phyloP scores from a whole-genome alignment of 2,797 vertebrate genomes.

The Neomorphus geoffroyi region DNA sequence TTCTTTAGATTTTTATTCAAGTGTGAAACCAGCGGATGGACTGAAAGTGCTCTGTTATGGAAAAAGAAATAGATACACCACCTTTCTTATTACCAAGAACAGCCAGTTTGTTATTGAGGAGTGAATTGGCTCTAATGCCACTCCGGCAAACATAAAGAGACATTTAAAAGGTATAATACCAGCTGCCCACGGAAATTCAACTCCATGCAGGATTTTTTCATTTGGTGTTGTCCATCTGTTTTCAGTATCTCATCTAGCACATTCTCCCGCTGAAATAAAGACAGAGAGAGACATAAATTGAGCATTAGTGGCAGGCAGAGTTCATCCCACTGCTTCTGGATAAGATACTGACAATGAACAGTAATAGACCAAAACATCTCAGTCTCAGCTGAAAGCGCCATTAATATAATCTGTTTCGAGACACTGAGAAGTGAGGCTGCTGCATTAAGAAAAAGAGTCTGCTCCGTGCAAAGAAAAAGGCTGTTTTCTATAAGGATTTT shows the following conservation, averaged over 20 bases:
- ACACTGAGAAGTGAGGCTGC: not conserved
- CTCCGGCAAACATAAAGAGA: constrained; percentile 12
- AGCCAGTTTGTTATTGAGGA: not conserved
- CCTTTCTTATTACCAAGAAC: constrained; percentile 11
- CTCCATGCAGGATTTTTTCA: not conserved
- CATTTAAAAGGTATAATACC: constrained; percentile 27
- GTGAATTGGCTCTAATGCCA: not conserved
- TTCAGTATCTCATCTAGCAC: not conserved
- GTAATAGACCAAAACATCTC: constrained; percentile 7
- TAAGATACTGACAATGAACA: constrained; percentile 15
- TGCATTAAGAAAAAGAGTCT: not conserved
- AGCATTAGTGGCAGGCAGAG: constrained; percentile 47
- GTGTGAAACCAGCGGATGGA: not conserved
- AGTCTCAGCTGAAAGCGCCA: constrained; percentile 7
- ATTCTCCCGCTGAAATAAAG: constrained; percentile 34
- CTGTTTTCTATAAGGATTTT: not conserved
- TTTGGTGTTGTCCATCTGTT: constrained; percentile 47
- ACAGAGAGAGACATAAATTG: constrained; percentile 18
- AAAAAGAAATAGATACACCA: not conserved
- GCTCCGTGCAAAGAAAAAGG: not conserved
- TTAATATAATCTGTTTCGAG: not conserved
- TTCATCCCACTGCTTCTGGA: constrained; percentile 43
- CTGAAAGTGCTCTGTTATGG: not conserved
- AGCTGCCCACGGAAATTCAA: constrained; percentile 34
- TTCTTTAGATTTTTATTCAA: not conserved